These are phyloP conservation scores for Propithecus deckenii DNA, from an alignment of 2,797 vertebrate species.

Conservation along the genomic window DNA sequence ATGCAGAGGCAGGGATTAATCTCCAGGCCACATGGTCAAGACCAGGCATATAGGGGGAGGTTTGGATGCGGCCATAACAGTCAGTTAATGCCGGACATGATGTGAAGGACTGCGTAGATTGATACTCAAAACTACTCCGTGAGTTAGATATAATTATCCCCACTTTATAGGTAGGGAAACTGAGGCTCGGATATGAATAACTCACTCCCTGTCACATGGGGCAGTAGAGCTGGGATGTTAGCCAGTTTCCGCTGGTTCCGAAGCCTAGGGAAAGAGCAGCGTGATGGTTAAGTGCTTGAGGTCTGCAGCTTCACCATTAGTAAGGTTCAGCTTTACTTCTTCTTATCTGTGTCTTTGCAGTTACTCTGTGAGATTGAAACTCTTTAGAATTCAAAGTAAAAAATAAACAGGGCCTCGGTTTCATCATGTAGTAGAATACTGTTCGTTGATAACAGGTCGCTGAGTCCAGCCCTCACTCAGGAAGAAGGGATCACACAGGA, in stretches of 20 bases:
- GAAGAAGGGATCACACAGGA: not conserved
- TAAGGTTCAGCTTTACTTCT: not conserved
- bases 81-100: not conserved
- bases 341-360: not conserved
- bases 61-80: not conserved
- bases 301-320: not conserved
- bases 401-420: not conserved
- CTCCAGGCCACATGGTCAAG: not conserved
- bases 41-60: not conserved
- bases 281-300: not conserved
- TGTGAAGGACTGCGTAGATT: not conserved
- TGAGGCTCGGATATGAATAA: not conserved
- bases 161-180: not conserved
- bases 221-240: not conserved
- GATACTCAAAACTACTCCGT: not conserved
- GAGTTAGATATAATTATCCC: not conserved
- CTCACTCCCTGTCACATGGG: not conserved
- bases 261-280: not conserved
- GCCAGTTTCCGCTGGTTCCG: not conserved
- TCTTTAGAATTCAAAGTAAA: not conserved
- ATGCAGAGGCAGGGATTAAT: not conserved
- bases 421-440: not conserved
- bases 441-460: not conserved
- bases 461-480: not conserved
- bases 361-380: not conserved